Percentiles rank a stretch among this genome's conserved stretches.
phyloP scores from a whole-genome alignment of 2,888 invertebrate species.

The Hydriomena furcata region DNA sequence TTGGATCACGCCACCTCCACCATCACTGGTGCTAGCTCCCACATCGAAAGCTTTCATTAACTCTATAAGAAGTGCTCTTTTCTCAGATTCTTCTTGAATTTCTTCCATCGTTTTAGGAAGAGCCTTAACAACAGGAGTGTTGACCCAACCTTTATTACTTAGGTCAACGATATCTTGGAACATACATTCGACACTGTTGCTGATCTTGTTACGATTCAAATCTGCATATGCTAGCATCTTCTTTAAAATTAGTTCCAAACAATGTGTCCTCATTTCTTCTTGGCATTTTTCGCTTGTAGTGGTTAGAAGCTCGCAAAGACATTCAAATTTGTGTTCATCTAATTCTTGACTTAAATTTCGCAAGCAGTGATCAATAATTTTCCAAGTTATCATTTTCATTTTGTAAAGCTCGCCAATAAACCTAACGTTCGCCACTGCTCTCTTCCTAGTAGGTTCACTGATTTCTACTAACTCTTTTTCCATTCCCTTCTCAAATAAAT shows the following conservation, averaged over 20 bases:
- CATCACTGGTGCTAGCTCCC: conserved; percentile 71
- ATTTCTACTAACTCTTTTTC: conserved; percentile 79
- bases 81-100: conserved; percentile 94
- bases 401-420: conserved; percentile 95
- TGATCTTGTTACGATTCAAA: conserved; percentile 85
- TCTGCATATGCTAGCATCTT: conserved; percentile 89
- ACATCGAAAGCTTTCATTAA: conserved; percentile 65
- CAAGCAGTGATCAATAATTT: conserved; percentile 94
- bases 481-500: conserved; percentile 89
- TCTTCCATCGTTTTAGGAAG: conserved; percentile 97
- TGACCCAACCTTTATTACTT: conserved; percentile 91
- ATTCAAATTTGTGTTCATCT: conserved; percentile 96
- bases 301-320: conserved; percentile 94
- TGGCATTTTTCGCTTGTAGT: conserved; percentile 93
- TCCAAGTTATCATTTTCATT: conserved; percentile 92
- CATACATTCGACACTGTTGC: conserved; percentile 88
- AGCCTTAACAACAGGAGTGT: conserved; percentile 90
- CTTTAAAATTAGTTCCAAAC: conserved; percentile 84
- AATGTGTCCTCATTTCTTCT: conserved; percentile 32
- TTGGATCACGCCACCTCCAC: background rate
- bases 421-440: conserved; percentile 95
- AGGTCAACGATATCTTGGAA: conserved; percentile 96
- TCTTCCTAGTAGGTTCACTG: conserved; percentile 85
- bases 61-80: conserved; percentile 89
- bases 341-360: conserved; percentile 87